Evolutionary conservation across 2,888 invertebrate genomes (phyloP).

Genomic region (Seira musarum): DNA sequence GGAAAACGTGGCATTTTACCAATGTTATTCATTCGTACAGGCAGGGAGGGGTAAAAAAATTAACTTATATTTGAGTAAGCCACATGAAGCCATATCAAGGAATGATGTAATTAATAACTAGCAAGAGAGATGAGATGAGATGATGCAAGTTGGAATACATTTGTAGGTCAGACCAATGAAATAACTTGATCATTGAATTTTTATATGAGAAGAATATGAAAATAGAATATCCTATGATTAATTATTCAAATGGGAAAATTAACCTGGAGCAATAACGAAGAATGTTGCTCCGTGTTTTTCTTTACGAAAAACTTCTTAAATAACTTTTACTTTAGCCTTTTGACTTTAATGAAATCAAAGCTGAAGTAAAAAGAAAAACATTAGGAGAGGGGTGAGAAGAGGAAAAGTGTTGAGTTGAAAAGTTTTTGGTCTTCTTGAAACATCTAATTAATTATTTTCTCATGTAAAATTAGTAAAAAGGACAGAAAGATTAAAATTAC

Average conservation of each 20-base stretch:
- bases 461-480: conserved; percentile 12
- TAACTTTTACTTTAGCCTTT: background rate
- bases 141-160: background rate
- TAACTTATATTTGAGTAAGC: background rate
- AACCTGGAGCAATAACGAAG: conserved; percentile 23
- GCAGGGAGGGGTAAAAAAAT: background rate
- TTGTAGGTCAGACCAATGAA: background rate
- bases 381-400: background rate
- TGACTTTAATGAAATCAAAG: conserved; percentile 12
- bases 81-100: background rate
- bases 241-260: conserved; percentile 53
- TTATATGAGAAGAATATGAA: background rate
- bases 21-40: background rate
- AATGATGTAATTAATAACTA: background rate
- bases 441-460: conserved; percentile 12
- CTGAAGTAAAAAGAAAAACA: conserved; percentile 10
- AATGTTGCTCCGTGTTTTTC: background rate
- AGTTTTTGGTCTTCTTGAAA: background rate
- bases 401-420: background rate
- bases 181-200: background rate
- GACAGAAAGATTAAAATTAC: conserved; percentile 6
- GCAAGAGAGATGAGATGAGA: background rate
- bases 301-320: conserved; percentile 2
- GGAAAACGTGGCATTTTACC: too few species aligned
- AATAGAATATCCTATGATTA: conserved; percentile 18